Evolutionary conservation across 2,797 vertebrate species (phyloP), one percentile per base, ranked within the genome.

Genomic region (Muraenolepis orangiensis): DNA sequence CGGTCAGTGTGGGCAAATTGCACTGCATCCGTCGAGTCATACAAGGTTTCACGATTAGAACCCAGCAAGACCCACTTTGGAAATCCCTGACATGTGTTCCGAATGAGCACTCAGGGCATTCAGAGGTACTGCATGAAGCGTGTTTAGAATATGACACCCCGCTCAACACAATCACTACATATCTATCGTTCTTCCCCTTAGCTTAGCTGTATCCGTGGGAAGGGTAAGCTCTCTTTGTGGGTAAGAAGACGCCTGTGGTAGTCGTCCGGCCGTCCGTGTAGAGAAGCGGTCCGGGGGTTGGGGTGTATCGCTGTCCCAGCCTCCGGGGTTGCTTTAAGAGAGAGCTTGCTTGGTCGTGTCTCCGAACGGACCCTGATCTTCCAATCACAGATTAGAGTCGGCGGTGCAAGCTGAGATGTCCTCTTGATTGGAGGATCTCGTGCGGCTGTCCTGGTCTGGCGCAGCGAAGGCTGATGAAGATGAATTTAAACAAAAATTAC

Each of bases 381-480:
- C 61, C 30, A 72, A 30, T 72, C 40, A 66, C 70, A 75, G 70
- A 73, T 64, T n/a, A n/a, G 23, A 69, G 78, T 67, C 42, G 72
- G 32, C 70, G 78, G 42, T 16, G 42, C 42, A 81, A 46, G 68
- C 74, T 72, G 69, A 72, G 81, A 73, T 85, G 78, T 46, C 80
- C 79, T 81, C 85, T 83, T 82, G 73, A 87, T 84, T 84, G 87
- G 82, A 85, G 76, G 67, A 74, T 80, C 77, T 81, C 78, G 78
- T 83, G 84, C 74, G 86, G 82, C 74, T 73, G 42, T 66, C 14
- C 86, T 61, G 87, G 85, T 85, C 84, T 80, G 74, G 86, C 84
- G 81, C 72, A n/a, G 75, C 72, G 76, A 69, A 78, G 66, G 57
- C 83, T 74, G 72, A 72, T 80, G 72, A 20, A 34, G 78, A 81